Base-by-base conservation (phyloP, 2,113 vertebrate genomes). In the Calonectris borealis region DNA sequence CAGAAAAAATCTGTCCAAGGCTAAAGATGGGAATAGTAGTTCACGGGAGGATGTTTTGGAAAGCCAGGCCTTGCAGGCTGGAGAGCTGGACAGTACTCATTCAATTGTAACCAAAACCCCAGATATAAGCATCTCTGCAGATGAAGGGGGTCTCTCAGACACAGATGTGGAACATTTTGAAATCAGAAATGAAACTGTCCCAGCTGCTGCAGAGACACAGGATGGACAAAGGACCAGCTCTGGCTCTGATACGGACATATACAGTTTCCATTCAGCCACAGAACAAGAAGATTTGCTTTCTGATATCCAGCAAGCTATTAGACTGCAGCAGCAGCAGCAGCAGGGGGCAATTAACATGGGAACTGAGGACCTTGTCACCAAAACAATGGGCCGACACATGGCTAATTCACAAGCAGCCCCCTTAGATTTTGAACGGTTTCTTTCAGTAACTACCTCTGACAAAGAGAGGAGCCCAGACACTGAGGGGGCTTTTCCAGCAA, bases 281-380 rank as follows among this genome's bases (percentile, higher is more conserved):
- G 99, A 99, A 96, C 99, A 99, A 38, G 99, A 99, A 93, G 99
- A 99, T 96, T 95, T 99, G 97, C 99, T 99, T 11, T 99, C 99
- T 10, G 99, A 99, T 96, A 99, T 99, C 96, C 99, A 99, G 99
- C 99, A 99, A 62, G 98, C 99, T 76, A 99, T 99, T 81, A 98
- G 98, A 90, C 98, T 99, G 80, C 99, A 99, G 98, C 98, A 98
- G 94, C 98, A 98, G 94, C 98, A 99, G 65, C 99, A 99, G 98
- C 98, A 98, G 92, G 97, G 91, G 77, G 92, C 94, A 83, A 96
- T 94, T 90, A 96, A 95, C 88, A 83, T 49, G 86, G 96, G 97
- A 89, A 93, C 97, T 57, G 95, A 97, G 72, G 86, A 97, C 78
- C 93, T 92, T 64, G 95, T 96, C 91, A 94, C 96, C 96, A 97